phyloP scores from a whole-genome alignment of 2,888 invertebrate species.

The Cotesia congregata region DNA sequence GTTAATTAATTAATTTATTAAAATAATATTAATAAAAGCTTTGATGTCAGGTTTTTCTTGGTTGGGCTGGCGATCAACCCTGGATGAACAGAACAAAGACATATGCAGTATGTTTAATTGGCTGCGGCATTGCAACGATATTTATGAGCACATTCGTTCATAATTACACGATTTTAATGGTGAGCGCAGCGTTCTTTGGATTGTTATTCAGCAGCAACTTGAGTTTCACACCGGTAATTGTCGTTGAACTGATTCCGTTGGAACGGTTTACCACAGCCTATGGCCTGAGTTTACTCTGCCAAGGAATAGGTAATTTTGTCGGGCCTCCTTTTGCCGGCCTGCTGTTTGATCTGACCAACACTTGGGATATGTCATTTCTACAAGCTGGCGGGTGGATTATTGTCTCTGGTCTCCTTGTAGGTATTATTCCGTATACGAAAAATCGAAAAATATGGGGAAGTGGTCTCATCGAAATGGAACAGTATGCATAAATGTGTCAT shows the following conservation, averaged over 20 bases:
- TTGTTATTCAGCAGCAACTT: constrained; percentile 93
- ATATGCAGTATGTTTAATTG: constrained; percentile 83
- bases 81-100: constrained; percentile 86
- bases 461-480: constrained; percentile 71
- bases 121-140: constrained; percentile 77
- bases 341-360: constrained; percentile 77
- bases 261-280: constrained; percentile 94
- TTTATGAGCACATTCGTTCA: constrained; percentile 74
- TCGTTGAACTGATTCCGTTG: constrained; percentile 89
- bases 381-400: constrained; percentile 86
- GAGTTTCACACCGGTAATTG: constrained; percentile 89
- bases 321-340: constrained; percentile 94
- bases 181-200: constrained; percentile 81
- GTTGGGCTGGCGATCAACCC: constrained; percentile 90
- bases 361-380: constrained; percentile 86
- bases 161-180: constrained; percentile 72
- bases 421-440: constrained; percentile 77
- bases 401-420: constrained; percentile 80
- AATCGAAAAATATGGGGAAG: constrained; percentile 76
- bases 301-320: constrained; percentile 92
- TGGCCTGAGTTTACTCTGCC: constrained; percentile 88
- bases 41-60: constrained; percentile 78
- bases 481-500: background rate
- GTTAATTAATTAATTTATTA: background rate
- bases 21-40: constrained; percentile 27